Evolutionary conservation across 2,888 invertebrate genomes (phyloP).

Genomic region (Petrophora chlorosata): DNA sequence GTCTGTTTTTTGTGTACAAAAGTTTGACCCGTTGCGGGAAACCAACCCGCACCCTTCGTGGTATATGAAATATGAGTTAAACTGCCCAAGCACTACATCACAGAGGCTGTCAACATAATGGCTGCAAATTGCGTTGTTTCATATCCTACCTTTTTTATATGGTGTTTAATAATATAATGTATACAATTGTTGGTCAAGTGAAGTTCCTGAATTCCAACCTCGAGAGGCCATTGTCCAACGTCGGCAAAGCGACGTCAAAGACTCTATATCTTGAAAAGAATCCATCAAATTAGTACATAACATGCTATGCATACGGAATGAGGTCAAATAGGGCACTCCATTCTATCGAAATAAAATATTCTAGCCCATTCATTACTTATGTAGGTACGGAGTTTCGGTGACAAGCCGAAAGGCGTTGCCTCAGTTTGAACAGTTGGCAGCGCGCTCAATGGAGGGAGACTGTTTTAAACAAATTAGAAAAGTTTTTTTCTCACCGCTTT

Average conservation of each 20-base stretch:
- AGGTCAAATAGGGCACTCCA: constrained; percentile 80
- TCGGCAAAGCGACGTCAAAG: constrained; percentile 71
- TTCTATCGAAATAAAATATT: constrained; percentile 82
- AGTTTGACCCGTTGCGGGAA: no score
- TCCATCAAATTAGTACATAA: constrained; percentile 81
- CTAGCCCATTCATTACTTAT: constrained; percentile 75
- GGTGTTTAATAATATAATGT: no score
- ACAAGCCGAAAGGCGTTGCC: constrained; percentile 73
- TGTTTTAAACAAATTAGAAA: constrained; percentile 60
- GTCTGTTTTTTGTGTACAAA: no score
- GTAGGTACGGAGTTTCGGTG: constrained; percentile 59
- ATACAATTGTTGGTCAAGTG: no score
- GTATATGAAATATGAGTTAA: no score
- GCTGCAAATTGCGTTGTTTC: no score
- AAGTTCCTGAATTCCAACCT: constrained; percentile 36
- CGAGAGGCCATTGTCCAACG: constrained; percentile 48
- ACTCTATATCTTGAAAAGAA: constrained; percentile 73
- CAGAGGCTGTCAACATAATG: no score
- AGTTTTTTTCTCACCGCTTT: constrained; percentile 42
- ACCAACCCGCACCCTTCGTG: no score
- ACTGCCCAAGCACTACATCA: no score
- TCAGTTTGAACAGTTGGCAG: constrained; percentile 77
- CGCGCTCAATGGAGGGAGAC: constrained; percentile 54
- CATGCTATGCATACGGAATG: constrained; percentile 79
- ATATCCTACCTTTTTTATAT: no score